Evolutionary conservation across 2,797 vertebrate species (phyloP).

Genomic region (Halcyon badia): DNA sequence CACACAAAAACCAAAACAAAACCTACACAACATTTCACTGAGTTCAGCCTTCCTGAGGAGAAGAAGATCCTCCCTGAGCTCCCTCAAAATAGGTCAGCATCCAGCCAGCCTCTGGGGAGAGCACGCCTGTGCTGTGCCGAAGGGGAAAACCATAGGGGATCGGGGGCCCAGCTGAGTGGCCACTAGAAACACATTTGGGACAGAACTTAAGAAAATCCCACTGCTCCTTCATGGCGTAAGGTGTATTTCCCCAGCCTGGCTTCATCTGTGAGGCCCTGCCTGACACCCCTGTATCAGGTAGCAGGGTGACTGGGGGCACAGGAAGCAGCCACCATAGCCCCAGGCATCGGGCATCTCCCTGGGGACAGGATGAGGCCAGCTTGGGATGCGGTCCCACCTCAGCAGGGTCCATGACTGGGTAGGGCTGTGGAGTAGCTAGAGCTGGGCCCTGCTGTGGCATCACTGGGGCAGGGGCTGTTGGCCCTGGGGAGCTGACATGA

Average conservation of each 20-base stretch:
- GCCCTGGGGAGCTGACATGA: accelerated
- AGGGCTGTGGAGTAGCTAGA: not conserved
- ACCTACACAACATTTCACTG: not conserved
- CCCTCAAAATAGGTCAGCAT: not conserved
- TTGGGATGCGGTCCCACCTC: accelerated
- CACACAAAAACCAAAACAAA: too few relatives aligned
- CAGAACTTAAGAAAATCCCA: not conserved
- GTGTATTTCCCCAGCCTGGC: not conserved
- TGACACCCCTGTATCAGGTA: too few relatives aligned
- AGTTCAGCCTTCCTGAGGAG: not conserved
- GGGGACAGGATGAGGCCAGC: not conserved
- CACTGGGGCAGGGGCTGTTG: accelerated
- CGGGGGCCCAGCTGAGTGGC: not conserved
- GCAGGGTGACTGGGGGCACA: accelerated
- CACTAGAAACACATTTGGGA: not conserved
- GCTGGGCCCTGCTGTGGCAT: accelerated
- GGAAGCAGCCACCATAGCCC: not conserved
- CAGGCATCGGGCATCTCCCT: accelerated
- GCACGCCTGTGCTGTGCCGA: accelerated
- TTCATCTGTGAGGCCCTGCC: not conserved
- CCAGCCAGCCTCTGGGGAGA: not conserved
- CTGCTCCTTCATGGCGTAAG: not conserved
- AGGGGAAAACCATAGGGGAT: accelerated
- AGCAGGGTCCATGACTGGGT: accelerated
- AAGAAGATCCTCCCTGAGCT: not conserved